Conservation (phyloP, 2,797 vertebrate genomes). For the Esox lucius region DNA sequence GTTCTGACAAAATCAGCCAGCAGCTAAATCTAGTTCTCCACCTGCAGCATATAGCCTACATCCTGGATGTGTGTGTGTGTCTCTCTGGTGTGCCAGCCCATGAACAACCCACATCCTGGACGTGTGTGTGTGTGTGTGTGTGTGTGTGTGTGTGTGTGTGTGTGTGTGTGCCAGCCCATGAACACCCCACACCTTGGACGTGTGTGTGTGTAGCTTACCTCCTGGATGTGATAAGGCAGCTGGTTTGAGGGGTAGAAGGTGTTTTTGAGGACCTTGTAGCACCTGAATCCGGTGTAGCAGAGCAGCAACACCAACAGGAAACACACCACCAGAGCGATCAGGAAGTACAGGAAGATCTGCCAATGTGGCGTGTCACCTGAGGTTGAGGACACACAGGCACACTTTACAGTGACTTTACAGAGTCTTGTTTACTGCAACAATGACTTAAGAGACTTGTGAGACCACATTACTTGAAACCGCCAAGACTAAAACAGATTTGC, state of each 20-base stretch:
- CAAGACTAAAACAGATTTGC: too few relatives aligned
- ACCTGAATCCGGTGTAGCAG: conserved; percentile 18
- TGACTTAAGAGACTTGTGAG: neutral
- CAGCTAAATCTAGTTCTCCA: too few relatives aligned
- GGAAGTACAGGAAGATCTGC: conserved; percentile 59
- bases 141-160: neutral
- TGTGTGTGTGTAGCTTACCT: conserved; percentile 46
- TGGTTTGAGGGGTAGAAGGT: conserved; percentile 48
- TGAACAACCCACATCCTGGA: neutral
- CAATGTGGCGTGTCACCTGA: conserved; percentile 60
- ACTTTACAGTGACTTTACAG: neutral
- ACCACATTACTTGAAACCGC: neutral
- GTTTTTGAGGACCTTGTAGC: conserved; percentile 44
- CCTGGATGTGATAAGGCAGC: conserved; percentile 55
- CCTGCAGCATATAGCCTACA: too few relatives aligned
- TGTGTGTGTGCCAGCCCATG: neutral
- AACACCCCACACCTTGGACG: neutral
- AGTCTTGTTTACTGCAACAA: neutral
- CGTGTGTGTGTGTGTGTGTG: neutral
- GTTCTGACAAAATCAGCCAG: too few relatives aligned
- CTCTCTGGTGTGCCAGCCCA: too few relatives aligned
- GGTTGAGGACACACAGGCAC: conserved; percentile 4
- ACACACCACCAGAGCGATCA: conserved; percentile 50
- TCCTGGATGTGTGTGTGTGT: too few relatives aligned
- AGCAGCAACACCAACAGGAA: conserved; percentile 42